These are phyloP conservation scores for Chrysocyon brachyurus DNA, from an alignment of 2,797 vertebrate genomes.

Conservation along the genomic window DNA sequence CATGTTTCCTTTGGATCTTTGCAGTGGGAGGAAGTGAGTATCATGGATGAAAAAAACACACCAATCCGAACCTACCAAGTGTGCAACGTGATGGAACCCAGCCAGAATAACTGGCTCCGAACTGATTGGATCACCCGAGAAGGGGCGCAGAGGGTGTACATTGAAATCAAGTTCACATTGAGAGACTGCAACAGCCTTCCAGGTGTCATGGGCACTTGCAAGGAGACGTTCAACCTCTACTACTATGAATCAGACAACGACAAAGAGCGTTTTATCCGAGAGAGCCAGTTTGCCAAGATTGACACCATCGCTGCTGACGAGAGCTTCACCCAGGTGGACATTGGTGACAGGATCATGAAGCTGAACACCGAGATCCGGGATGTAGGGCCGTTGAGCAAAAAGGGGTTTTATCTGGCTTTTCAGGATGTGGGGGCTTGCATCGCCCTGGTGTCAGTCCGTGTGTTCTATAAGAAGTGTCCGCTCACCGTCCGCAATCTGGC, in stretches of 20 bases:
- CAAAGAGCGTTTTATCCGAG: conserved; percentile 95
- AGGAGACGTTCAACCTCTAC: conserved; percentile 99
- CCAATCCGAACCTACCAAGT: conserved; percentile 99
- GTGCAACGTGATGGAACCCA: conserved; percentile 98
- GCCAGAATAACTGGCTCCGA: conserved; percentile 98
- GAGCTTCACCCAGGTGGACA: conserved; percentile 99
- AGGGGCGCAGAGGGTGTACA: conserved; percentile 96
- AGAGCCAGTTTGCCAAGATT: conserved; percentile 97
- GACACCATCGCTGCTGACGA: conserved; percentile 98
- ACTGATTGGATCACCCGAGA: conserved; percentile 98
- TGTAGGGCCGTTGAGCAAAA: conserved; percentile 94
- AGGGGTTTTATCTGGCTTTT: conserved; percentile 98
- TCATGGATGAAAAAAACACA: conserved; percentile 99
- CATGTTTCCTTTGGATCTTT: conserved; percentile 76
- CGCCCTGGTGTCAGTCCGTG: conserved; percentile 96
- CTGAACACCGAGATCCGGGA: conserved; percentile 98
- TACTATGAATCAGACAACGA: conserved; percentile 98
- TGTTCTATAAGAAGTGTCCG: conserved; percentile 98
- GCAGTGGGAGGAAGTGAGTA: conserved; percentile 99
- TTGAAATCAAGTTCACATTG: conserved; percentile 98
- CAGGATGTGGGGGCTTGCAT: conserved; percentile 99
- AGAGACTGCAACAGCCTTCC: conserved; percentile 99
- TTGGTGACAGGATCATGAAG: conserved; percentile 99
- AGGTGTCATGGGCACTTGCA: conserved; percentile 98
- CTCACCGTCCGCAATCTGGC: conserved; percentile 96